phyloP scores from a whole-genome alignment of 2,113 vertebrate genomes.

The Hydrolagus affinis region DNA sequence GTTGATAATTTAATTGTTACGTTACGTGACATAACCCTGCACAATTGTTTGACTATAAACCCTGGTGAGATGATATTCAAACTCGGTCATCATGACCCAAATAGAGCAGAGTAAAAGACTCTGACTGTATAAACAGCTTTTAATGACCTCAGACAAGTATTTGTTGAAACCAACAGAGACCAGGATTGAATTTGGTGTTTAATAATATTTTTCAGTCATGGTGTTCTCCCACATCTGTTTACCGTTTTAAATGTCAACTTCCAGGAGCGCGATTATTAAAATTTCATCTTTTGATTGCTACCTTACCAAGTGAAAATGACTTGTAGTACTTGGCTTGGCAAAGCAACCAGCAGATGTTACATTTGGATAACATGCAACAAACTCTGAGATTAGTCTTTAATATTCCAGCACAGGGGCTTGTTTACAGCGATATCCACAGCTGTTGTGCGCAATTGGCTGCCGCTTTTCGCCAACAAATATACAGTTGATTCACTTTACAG shows the following conservation, averaged over 20 bases:
- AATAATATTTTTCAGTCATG: not conserved
- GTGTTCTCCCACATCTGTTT: not conserved
- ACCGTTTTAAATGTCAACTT: not conserved
- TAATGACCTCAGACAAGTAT: not conserved
- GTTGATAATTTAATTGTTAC: not conserved
- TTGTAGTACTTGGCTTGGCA: not conserved
- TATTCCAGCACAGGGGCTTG: no score
- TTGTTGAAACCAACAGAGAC: not conserved
- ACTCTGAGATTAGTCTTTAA: no score
- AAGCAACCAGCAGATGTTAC: not conserved
- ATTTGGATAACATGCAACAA: not conserved
- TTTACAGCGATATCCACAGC: no score
- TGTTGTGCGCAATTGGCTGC: no score
- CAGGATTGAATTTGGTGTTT: not conserved
- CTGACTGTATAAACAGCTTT: not conserved
- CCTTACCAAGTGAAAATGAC: not conserved
- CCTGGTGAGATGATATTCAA: not conserved
- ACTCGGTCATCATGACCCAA: conserved; percentile 13
- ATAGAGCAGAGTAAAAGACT: not conserved
- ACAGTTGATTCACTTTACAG: no score
- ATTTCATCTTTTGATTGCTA: not conserved
- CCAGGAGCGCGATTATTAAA: not conserved
- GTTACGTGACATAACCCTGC: not conserved
- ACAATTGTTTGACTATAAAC: not conserved
- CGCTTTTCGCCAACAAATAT: no score